Conservation (phyloP, 2,113 vertebrate genomes). For the Xyliphius kryptos region DNA sequence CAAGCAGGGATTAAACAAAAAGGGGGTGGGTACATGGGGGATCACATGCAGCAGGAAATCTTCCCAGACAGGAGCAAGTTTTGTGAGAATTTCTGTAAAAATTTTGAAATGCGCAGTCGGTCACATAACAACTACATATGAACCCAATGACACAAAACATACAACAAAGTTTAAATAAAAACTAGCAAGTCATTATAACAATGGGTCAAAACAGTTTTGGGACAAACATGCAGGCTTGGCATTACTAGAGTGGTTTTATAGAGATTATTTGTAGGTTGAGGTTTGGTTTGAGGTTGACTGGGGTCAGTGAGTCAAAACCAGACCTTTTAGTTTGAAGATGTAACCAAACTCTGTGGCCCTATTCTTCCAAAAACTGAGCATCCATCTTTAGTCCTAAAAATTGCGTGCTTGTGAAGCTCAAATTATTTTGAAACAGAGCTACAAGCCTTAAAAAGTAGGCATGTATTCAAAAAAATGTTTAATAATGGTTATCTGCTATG, state of each 20-base stretch:
- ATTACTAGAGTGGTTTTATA: conserved; percentile 17
- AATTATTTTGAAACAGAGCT: conserved; percentile 8
- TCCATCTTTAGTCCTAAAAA: conserved; percentile 26
- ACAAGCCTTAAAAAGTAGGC: background rate
- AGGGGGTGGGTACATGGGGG: background rate
- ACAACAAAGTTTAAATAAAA: background rate
- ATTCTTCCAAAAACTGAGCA: conserved; percentile 26
- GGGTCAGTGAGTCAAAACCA: conserved; percentile 35
- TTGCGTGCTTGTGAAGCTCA: conserved; percentile 24
- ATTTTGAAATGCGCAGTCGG: too few relatives aligned
- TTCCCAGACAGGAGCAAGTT: too few relatives aligned
- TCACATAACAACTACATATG: background rate
- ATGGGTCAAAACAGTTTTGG: conserved; percentile 11
- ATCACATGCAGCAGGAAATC: too few relatives aligned
- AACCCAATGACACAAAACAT: background rate
- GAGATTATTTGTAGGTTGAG: conserved; percentile 33
- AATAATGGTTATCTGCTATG: background rate
- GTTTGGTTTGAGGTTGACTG: conserved; percentile 30
- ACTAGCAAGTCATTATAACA: conserved; percentile 19
- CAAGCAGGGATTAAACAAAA: conserved; percentile 1
- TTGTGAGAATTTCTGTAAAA: background rate
- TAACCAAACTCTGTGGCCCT: conserved; percentile 26
- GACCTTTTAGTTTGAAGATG: conserved; percentile 19
- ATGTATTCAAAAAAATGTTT: background rate
- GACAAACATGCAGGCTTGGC: conserved; percentile 19